Conservation (phyloP, 2,797 vertebrate species). For the Sebastes elongatus region DNA sequence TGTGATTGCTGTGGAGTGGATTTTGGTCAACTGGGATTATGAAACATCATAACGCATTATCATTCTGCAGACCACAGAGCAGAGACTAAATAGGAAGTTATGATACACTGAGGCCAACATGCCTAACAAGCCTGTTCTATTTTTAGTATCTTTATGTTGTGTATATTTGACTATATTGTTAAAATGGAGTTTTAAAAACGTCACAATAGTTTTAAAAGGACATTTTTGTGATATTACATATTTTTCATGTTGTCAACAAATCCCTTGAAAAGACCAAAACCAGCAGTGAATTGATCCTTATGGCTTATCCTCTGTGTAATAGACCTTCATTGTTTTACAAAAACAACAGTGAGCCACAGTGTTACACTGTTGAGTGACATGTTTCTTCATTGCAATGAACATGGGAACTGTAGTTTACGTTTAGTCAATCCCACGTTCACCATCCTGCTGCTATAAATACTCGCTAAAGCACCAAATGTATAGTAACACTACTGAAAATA, state of each 20-base stretch:
- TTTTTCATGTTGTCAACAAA: conserved; percentile 7
- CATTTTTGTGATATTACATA: not conserved
- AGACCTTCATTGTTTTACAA: not conserved
- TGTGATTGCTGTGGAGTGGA: conserved; percentile 14
- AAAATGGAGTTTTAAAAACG: not conserved
- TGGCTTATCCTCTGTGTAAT: not conserved
- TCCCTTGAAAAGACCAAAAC: conserved; percentile 19
- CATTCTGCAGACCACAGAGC: conserved; percentile 11
- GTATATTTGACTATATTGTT: not conserved
- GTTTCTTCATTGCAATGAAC: not conserved
- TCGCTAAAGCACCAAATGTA: not conserved
- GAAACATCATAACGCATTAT: not conserved
- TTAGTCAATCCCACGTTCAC: not conserved
- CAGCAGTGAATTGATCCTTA: not conserved
- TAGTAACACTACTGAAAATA: conserved; percentile 12
- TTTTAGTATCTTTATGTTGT: not conserved
- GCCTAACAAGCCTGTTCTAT: conserved; percentile 5
- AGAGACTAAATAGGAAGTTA: not conserved
- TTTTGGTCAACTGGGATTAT: not conserved
- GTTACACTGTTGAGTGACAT: not conserved
- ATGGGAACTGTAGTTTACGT: not conserved
- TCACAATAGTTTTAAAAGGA: not conserved
- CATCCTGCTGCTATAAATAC: not conserved
- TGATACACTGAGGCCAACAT: not conserved
- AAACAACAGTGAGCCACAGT: not conserved